Conservation (phyloP, 2,113 vertebrate species). For the Microcebus murinus region DNA sequence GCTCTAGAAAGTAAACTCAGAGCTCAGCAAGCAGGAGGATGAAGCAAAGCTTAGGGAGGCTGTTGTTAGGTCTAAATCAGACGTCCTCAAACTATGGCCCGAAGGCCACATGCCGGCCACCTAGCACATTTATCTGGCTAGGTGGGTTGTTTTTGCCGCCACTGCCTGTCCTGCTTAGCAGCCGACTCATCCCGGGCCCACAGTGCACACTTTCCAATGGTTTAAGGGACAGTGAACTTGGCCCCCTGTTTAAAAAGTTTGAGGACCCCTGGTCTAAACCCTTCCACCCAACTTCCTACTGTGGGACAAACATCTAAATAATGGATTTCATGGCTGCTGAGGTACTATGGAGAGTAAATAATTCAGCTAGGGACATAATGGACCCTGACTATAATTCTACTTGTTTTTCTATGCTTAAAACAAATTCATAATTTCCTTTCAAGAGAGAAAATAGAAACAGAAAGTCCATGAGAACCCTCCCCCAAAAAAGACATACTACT, state of each 20-base stretch:
- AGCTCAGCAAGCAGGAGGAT: neutral
- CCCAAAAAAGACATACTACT: neutral
- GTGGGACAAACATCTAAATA: neutral
- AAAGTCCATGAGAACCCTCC: neutral
- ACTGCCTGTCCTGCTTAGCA: no score
- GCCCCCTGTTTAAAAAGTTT: no score
- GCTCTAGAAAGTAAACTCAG: neutral
- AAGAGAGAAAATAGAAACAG: conserved; percentile 8
- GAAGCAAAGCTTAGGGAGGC: neutral
- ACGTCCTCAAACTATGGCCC: no score
- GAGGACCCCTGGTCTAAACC: neutral
- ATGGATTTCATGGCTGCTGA: neutral
- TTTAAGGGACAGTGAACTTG: no score
- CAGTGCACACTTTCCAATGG: no score
- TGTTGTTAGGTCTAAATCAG: no score
- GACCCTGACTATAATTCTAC: neutral
- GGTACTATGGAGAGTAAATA: neutral
- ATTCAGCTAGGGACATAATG: neutral
- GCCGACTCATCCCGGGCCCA: no score
- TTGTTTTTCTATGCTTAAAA: neutral
- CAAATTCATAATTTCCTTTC: neutral
- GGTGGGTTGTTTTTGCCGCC: no score
- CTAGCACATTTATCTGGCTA: no score
- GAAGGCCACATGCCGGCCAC: no score
- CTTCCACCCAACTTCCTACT: neutral